phyloP scores from a whole-genome alignment of 92 coral and sea anemone genomes.

The Palythoa grandiflora region DNA sequence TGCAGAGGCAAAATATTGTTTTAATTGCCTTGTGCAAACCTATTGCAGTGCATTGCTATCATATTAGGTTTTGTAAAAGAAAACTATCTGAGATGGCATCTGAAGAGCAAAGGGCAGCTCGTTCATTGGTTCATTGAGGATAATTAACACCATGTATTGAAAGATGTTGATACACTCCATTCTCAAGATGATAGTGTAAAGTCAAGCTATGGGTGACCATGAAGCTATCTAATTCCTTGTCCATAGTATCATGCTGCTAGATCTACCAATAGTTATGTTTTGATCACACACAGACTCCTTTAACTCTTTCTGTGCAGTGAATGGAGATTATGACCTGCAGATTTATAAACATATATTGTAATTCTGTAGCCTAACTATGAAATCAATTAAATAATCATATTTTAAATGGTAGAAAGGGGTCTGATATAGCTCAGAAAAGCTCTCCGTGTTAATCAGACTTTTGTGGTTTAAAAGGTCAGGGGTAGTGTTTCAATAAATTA shows the following conservation, averaged over 20 bases:
- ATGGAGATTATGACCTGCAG: neutral
- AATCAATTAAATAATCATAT: neutral
- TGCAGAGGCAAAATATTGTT: constrained; percentile 31
- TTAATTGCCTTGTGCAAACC: constrained; percentile 43
- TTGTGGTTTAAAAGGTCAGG: constrained; percentile 1
- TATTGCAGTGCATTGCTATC: constrained; percentile 21
- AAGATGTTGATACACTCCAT: constrained; percentile 31
- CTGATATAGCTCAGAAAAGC: neutral
- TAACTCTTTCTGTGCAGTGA: neutral
- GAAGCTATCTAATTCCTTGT: neutral
- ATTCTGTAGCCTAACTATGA: neutral
- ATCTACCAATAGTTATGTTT: neutral
- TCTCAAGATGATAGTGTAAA: constrained; percentile 14
- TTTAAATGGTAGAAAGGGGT: neutral
- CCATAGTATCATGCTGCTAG: neutral
- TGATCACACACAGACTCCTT: neutral
- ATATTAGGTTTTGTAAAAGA: constrained; percentile 18
- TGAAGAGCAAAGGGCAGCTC: constrained; percentile 27
- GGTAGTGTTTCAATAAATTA: neutral
- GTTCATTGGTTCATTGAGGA: constrained; percentile 19
- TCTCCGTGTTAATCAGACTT: neutral
- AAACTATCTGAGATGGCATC: constrained; percentile 25
- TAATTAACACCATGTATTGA: constrained; percentile 44
- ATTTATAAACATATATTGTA: neutral
- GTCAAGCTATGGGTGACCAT: constrained; percentile 19